Conservation (phyloP, 2,113 vertebrate species). For the Hippocampus comes region DNA sequence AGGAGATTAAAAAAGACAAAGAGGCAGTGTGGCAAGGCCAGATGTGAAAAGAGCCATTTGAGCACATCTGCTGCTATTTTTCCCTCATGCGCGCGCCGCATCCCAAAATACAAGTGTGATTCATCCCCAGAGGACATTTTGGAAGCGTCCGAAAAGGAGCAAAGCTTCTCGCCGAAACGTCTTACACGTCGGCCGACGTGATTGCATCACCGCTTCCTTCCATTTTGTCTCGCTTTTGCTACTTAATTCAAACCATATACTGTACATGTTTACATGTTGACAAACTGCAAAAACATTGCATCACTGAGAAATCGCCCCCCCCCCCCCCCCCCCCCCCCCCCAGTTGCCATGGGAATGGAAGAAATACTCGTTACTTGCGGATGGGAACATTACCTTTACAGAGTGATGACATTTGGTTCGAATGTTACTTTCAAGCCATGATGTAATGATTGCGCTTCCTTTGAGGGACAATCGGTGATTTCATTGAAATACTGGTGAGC, state of each 20-base stretch:
- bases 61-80: constrained; percentile 50
- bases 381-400: too few relatives aligned
- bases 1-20: constrained; percentile 8
- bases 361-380: too few relatives aligned
- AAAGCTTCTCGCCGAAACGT: constrained; percentile 14
- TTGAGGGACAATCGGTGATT: too few relatives aligned
- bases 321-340: too few relatives aligned
- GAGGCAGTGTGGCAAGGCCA: not conserved
- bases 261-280: not conserved
- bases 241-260: not conserved
- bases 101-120: constrained; percentile 51
- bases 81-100: constrained; percentile 45
- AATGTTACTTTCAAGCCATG: too few relatives aligned
- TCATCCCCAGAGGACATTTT: constrained; percentile 28
- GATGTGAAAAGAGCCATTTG: constrained; percentile 16
- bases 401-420: too few relatives aligned
- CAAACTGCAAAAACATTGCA: constrained; percentile 31
- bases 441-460: too few relatives aligned
- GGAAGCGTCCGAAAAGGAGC: constrained; percentile 37
- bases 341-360: too few relatives aligned
- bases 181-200: constrained; percentile 28
- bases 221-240: not conserved
- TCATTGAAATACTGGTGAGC: too few relatives aligned
- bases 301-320: constrained; percentile 9
- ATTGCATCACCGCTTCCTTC: constrained; percentile 41